These are phyloP conservation scores for Trichoplusia ni DNA, from an alignment of 1,140 invertebrate species.

Conservation along the genomic window DNA sequence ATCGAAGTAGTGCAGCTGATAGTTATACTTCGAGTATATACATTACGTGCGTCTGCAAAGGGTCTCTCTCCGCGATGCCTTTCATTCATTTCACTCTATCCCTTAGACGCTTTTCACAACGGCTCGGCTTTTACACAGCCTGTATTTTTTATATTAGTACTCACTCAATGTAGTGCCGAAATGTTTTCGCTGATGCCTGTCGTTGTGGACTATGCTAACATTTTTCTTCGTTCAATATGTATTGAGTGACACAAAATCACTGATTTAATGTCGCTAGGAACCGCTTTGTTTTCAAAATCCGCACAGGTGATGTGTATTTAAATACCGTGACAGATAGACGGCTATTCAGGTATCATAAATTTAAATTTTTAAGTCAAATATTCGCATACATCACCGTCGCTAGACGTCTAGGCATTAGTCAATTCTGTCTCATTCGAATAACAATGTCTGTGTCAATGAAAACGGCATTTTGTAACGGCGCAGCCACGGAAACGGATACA, in stretches of 20 bases:
- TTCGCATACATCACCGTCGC: not conserved
- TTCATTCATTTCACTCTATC: conserved; percentile 23
- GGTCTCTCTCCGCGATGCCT: conserved; percentile 1
- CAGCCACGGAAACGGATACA: not conserved
- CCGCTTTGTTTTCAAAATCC: not conserved
- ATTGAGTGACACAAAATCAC: not conserved
- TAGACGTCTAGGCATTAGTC: conserved; percentile 4
- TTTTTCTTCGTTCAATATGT: not conserved
- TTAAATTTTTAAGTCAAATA: conserved; percentile 3
- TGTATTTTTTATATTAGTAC: conserved; percentile 19
- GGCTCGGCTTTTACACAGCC: not conserved
- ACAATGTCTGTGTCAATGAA: not conserved
- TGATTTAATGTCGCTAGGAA: not conserved
- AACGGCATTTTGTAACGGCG: not conserved
- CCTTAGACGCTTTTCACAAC: conserved; percentile 15
- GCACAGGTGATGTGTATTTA: conserved; percentile 6
- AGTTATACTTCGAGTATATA: not conserved
- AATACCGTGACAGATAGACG: conserved; percentile 14
- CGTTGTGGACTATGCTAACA: not conserved
- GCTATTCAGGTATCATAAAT: conserved; percentile 15
- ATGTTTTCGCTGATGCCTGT: not conserved
- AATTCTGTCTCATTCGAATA: not conserved
- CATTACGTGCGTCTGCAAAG: conserved; percentile 17
- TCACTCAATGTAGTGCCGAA: not conserved
- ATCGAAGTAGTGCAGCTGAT: conserved; percentile 13